phyloP scores from a whole-genome alignment of 2,797 vertebrate species.

The Esox lucius region DNA sequence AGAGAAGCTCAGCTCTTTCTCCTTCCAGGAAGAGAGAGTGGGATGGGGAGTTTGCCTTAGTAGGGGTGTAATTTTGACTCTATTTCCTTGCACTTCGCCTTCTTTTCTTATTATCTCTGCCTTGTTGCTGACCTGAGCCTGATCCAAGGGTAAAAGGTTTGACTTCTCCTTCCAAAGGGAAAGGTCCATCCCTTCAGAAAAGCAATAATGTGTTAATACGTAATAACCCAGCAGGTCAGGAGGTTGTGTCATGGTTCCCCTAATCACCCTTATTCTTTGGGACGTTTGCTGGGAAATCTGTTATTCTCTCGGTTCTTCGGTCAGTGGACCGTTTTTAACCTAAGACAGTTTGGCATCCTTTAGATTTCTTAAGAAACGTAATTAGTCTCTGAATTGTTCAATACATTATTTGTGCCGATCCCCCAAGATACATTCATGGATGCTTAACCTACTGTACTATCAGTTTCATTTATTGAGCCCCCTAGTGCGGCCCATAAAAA shows the following conservation, averaged over 20 bases:
- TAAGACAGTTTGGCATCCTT: not conserved
- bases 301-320: conserved; percentile 21
- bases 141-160: conserved; percentile 23
- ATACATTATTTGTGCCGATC: not conserved
- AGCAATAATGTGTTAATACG: too few species aligned
- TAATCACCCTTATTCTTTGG: too few species aligned
- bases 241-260: too few species aligned
- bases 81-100: conserved; percentile 47
- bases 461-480: not conserved
- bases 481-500: not conserved
- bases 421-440: not conserved
- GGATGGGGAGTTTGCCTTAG: conserved; percentile 25
- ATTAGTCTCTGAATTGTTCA: not conserved
- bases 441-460: not conserved
- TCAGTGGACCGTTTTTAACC: not conserved
- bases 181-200: not conserved
- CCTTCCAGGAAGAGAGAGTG: conserved; percentile 29
- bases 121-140: conserved; percentile 29
- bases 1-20: conserved; percentile 18
- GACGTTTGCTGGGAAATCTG: not conserved
- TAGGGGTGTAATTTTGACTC: conserved; percentile 48
- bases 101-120: not conserved
- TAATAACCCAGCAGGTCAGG: too few species aligned
- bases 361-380: not conserved
- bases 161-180: conserved; percentile 41